A percentile compares a stretch with the other conserved stretches of the same genome.
Evolutionary conservation across 92 coral and sea anemone species (phyloP).

Genomic region (Bergia sp.): DNA sequence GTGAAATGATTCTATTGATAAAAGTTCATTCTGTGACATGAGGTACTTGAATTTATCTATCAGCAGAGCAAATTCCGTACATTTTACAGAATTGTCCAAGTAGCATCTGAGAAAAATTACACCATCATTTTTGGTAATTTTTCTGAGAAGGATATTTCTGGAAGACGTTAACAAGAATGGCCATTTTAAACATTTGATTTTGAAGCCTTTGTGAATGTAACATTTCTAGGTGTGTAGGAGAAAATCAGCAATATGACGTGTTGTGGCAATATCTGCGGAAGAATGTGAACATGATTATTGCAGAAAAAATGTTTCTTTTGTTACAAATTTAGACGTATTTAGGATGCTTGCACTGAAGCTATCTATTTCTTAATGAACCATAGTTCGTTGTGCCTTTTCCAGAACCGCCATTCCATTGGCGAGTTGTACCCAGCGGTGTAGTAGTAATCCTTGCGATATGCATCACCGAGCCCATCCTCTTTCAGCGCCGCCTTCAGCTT

Average conservation of each 20-base stretch:
- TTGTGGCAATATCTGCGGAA: background rate
- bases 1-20: no score
- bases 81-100: background rate
- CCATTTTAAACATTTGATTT: background rate
- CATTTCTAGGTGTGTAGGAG: no score
- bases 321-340: background rate
- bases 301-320: background rate
- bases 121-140: background rate
- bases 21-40: background rate
- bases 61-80: background rate
- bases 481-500: constrained; percentile 43
- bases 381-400: constrained; percentile 62
- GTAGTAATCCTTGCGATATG: constrained; percentile 44
- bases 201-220: no score
- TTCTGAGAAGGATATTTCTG: background rate
- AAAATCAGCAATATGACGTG: no score
- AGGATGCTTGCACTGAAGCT: background rate
- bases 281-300: background rate
- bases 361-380: constrained; percentile 45
- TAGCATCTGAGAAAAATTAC: background rate
- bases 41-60: background rate
- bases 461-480: constrained; percentile 37
- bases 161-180: background rate
- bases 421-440: constrained; percentile 58
- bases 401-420: constrained; percentile 47